Percentiles rank a stretch among this genome's conserved stretches.
These are phyloP conservation scores for Plebejus anna DNA, from an alignment of 2,888 invertebrate species.

Conservation along the genomic window DNA sequence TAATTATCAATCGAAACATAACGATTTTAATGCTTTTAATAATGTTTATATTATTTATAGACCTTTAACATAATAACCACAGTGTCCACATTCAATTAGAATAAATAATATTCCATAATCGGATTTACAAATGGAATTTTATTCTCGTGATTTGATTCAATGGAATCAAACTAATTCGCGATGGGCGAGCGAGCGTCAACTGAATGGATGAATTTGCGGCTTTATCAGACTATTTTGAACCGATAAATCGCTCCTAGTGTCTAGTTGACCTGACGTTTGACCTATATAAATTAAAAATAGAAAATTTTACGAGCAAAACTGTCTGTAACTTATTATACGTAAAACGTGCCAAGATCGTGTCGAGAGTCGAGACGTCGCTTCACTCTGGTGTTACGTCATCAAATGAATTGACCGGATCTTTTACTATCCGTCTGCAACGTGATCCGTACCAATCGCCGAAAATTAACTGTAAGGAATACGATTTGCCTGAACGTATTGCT, in stretches of 20 bases:
- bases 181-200: neutral
- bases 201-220: neutral
- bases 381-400: slow-evolving; percentile 19
- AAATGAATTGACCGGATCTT: slow-evolving; percentile 7
- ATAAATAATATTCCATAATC: slow-evolving; percentile 2
- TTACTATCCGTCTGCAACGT: slow-evolving; percentile 11
- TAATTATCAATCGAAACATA: neutral
- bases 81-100: neutral
- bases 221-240: slow-evolving; percentile 11
- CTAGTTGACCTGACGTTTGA: slow-evolving; percentile 28
- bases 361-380: slow-evolving; percentile 10
- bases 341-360: slow-evolving; percentile 25
- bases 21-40: neutral
- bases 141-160: neutral
- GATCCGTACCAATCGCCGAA: neutral
- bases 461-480: neutral
- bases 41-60: neutral
- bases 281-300: slow-evolving; percentile 27
- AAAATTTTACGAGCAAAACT: slow-evolving; percentile 25
- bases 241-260: slow-evolving; percentile 14
- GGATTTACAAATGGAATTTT: neutral
- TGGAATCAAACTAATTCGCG: neutral
- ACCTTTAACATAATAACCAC: neutral
- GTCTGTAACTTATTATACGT: slow-evolving; percentile 26
- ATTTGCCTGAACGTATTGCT: neutral